Evolutionary conservation across 1,140 invertebrate genomes (phyloP), one percentile per base, ranked within the genome.

Genomic region (Trachymyrmex septentrionalis): DNA sequence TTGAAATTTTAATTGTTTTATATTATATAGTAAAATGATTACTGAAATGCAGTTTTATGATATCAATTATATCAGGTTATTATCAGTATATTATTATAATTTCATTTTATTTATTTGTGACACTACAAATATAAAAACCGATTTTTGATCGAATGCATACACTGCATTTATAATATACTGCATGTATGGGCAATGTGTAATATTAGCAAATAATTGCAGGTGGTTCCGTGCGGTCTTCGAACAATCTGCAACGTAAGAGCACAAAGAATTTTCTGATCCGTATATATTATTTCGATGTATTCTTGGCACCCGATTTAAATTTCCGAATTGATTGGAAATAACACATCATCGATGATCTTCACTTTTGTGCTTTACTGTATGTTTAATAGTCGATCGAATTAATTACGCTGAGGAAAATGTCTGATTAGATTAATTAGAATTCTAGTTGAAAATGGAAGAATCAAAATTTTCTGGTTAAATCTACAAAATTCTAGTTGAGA

Each of bases 211-310:
- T 93, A 90, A 93, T 94, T 94, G 82, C 93, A 94, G 93, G 92
- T 94, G 89, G 78, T 93, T 89, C 91, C 91, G 69, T 93, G 87
- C 75, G 86, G 92, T 75, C 91, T 90, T 86, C 91, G 87, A 93
- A 93, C 91, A 91, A 90, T 94, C 87, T 94, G 90, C 86, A 90
- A 93, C 90, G 93, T 94, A 94, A 94, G 93, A 90, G 30, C 50
- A 73, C 48, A 69, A 61, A 72, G 67, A 66, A 59, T 91, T 77
- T 72, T 78, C 59, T 77, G 82, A 78, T 59, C 53, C 14, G 63
- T 85, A 78, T 38, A 66, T 80, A 38, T 87, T 57, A 87, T 30
- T 80, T 64, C 12, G 7, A 76, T 27, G 63, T 71, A 44, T 44
- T 67, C 59, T 50, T n/a, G 48, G 48, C 72, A 86, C 24, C 76